Evolutionary conservation across 2,888 invertebrate genomes (phyloP).

Genomic region (Bombylius discolor): DNA sequence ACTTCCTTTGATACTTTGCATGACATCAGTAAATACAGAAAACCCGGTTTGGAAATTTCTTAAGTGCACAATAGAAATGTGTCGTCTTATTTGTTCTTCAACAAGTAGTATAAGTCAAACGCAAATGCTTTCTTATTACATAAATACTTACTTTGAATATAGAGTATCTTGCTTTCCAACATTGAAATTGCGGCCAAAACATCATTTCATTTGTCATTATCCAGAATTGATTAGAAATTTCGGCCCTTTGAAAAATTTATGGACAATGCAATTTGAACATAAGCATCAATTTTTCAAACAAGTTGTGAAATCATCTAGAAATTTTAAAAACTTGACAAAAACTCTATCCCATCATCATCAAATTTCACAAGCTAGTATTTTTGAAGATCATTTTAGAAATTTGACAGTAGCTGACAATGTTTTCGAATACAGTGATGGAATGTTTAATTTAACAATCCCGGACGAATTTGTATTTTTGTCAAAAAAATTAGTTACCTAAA

Average conservation of each 20-base stretch:
- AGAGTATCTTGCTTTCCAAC: conserved; percentile 8
- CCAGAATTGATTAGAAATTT: neutral
- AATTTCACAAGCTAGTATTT: neutral
- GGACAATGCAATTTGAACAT: neutral
- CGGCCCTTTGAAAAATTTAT: neutral
- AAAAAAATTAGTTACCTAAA: neutral
- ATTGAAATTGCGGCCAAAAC: conserved; percentile 10
- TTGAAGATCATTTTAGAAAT: neutral
- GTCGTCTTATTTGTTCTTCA: neutral
- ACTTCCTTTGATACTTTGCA: neutral
- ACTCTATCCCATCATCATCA: neutral
- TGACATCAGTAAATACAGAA: neutral
- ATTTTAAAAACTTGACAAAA: neutral
- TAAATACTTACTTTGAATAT: conserved; percentile 1
- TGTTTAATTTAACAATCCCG: neutral
- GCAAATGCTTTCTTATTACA: neutral
- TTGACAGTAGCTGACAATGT: neutral
- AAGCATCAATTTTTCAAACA: conserved; percentile 1
- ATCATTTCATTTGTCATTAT: conserved; percentile 9
- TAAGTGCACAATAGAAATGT: neutral
- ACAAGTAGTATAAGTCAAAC: neutral
- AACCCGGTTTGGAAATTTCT: neutral
- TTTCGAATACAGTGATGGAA: neutral
- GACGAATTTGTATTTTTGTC: neutral
- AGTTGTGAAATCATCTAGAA: neutral